Conservation (phyloP, 2,888 invertebrate species). For the Synanthedon myopaeformis region DNA sequence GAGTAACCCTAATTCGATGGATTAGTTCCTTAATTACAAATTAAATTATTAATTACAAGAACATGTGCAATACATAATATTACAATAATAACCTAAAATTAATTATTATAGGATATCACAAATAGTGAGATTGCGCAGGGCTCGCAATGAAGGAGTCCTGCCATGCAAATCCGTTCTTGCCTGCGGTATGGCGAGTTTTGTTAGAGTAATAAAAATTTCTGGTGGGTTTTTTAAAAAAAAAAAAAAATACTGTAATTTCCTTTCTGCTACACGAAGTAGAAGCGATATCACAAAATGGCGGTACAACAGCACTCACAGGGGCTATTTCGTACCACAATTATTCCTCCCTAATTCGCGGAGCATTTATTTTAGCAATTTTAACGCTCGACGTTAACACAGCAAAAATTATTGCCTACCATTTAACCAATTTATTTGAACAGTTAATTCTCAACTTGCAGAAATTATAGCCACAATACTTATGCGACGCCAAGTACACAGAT, state of each 20-base stretch:
- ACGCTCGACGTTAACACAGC: neutral
- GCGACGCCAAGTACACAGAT: too few relatives aligned
- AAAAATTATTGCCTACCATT: neutral
- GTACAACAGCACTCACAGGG: constrained; percentile 5
- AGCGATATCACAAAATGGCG: constrained; percentile 3
- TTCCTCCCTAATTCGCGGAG: neutral
- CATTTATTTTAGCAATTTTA: constrained; percentile 1
- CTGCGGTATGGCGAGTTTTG: too few relatives aligned
- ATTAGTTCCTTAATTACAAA: too few relatives aligned
- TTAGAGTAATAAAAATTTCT: neutral
- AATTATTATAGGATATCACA: too few relatives aligned
- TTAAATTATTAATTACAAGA: too few relatives aligned
- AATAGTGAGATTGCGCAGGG: too few relatives aligned
- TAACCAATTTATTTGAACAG: neutral
- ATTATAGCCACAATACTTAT: neutral
- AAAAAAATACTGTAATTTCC: neutral
- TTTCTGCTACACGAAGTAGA: constrained; percentile 2
- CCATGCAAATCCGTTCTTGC: too few relatives aligned
- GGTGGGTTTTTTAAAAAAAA: neutral
- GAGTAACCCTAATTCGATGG: too few relatives aligned
- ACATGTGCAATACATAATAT: too few relatives aligned
- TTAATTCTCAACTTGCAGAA: neutral
- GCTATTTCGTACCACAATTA: constrained; percentile 4
- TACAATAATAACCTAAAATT: too few relatives aligned
- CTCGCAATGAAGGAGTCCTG: too few relatives aligned